Percentiles rank a stretch among this genome's conserved stretches.
phyloP scores from a whole-genome alignment of 2,113 vertebrate species.

The Aix galericulata region DNA sequence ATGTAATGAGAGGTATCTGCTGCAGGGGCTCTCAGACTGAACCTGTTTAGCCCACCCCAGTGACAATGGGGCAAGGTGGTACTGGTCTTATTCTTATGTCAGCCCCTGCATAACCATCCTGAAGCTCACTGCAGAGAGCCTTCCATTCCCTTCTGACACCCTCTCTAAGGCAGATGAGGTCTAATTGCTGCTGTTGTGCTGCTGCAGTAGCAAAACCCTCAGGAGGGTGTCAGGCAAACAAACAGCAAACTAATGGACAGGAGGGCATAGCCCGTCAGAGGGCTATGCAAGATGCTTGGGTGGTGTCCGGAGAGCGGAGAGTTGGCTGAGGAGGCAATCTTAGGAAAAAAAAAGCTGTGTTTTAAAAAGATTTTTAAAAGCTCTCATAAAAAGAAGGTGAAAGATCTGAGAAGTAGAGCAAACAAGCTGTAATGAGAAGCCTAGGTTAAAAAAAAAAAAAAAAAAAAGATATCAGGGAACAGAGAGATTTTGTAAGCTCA shows the following conservation, averaged over 20 bases:
- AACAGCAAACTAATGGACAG: background rate
- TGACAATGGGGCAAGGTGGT: background rate
- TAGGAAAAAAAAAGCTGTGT: background rate
- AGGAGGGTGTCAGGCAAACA: background rate
- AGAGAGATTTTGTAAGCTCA: background rate
- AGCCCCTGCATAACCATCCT: background rate
- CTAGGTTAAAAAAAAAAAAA: too few species aligned
- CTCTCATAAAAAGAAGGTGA: background rate
- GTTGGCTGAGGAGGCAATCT: background rate
- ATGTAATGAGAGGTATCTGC: background rate
- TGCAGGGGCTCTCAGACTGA: background rate
- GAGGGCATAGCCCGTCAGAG: background rate
- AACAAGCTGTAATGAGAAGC: background rate
- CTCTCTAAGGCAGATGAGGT: background rate
- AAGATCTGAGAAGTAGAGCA: background rate
- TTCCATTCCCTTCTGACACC: background rate
- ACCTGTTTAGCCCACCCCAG: background rate
- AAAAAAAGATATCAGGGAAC: background rate
- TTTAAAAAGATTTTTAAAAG: background rate
- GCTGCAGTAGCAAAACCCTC: background rate
- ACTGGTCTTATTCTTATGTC: accelerated
- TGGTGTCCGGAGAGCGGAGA: accelerated
- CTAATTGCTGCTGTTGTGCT: background rate
- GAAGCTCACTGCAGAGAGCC: background rate
- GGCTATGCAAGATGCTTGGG: background rate